A percentile compares a stretch with the other conserved stretches of the same genome.
Evolutionary conservation across 1,140 invertebrate genomes (phyloP).

Genomic region (Rhagoletis zephyria): DNA sequence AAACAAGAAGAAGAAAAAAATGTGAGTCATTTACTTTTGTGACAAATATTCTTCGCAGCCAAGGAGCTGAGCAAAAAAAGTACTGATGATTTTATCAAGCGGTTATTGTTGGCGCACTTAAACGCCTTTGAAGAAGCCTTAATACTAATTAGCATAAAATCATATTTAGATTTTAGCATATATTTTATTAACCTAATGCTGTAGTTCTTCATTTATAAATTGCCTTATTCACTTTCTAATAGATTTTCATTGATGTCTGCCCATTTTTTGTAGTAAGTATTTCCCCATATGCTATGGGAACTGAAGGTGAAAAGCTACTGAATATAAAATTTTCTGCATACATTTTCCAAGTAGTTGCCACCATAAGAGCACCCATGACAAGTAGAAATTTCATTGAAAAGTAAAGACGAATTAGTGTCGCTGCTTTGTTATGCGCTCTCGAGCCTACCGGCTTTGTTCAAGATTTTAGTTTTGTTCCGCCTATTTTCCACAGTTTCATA

Average conservation of each 20-base stretch:
- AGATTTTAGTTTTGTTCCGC: not conserved
- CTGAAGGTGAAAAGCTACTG: not conserved
- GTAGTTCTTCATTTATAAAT: no score
- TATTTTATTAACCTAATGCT: no score
- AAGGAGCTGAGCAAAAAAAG: no score
- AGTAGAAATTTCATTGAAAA: not conserved
- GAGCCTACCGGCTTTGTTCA: not conserved
- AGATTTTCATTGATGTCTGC: not conserved
- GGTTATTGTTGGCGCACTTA: no score
- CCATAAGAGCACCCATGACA: not conserved
- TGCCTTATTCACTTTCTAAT: no score
- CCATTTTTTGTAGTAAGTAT: not conserved
- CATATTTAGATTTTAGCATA: no score
- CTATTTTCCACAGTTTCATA: slow-evolving; percentile 2
- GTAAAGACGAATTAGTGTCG: slow-evolving; percentile 37
- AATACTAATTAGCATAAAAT: no score
- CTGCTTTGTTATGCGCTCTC: slow-evolving; percentile 31
- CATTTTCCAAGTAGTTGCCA: not conserved
- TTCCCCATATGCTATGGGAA: not conserved
- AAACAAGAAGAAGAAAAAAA: no score
- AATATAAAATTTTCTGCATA: not conserved
- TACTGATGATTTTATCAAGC: no score
- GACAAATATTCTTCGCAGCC: no score
- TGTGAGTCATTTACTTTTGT: no score
- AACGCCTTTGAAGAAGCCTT: no score